Evolutionary conservation across 2,888 invertebrate genomes (phyloP), one percentile per base, ranked within the genome.

Genomic region (Subacronicta megacephala): DNA sequence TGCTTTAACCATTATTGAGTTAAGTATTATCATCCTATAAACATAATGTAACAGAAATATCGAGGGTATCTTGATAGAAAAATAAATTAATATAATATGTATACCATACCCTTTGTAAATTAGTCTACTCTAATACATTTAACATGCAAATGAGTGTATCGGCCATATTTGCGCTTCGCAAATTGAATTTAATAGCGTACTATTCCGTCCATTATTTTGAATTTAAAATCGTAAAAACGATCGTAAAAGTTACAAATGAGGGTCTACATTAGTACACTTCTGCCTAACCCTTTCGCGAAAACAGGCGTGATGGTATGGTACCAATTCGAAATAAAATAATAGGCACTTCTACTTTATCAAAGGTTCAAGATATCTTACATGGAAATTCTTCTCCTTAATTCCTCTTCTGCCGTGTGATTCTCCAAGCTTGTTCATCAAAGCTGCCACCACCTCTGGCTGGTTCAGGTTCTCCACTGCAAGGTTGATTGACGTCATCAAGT

Each of bases 391-490:
- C 56, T 90, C 80, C 37, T 87, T 80, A 40, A 94, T 87, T 45
- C 86, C 81, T 70, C 94, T 84, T 51, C 77, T 86, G 12, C 76
- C 75, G 55, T 94, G 94, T 1, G 91, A 90, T 17, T 91, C 90
- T 15, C 94, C 94, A 0, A 94, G 62, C 61, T 93, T 94, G 60
- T 82, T 83, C 92, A 93, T 92, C 88, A 94, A 88, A 7, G 87
- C 93, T 0, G 84, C 87, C 0, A 93, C 93, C 1, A 94, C 69
- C 52, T 92, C 93, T 0, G 94, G 94, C 62, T 93, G 88, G 72
- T 92, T 80, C 10, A 94, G 81, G 74, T 89, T 90, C 47, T 57
- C 80, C 35, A 94, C 85, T 0, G 93, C 92, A 23, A 85, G 69
- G 75, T 91, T 90, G 7, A 94, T 65, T 10, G 94, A 73, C 1